Evolutionary conservation across 2,113 vertebrate genomes (phyloP), one percentile per base, ranked within the genome.

Genomic region (Corydoras sp.): DNA sequence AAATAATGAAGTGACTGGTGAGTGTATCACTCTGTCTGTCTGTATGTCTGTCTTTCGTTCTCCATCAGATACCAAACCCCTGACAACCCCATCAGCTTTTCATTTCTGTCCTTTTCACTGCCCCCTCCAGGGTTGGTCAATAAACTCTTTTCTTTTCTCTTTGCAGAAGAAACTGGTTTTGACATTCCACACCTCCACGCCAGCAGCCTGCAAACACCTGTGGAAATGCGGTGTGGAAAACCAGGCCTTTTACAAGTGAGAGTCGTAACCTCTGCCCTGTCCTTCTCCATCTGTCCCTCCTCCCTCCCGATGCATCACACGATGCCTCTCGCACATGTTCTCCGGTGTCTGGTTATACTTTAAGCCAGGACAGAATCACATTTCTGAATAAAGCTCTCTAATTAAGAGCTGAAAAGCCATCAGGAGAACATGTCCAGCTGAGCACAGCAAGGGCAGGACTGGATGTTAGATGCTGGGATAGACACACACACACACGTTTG

Each of bases 151-250:
- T 56, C 31, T 35, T 70, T 78, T 85, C 77, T 77, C 76, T 84
- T 66, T 80, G 81, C 87, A 98, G 97, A 99, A 96, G 88, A 99
- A 98, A 85, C 90, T 92, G 73, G 88, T 97, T 80, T 86, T 98
- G 87, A 94, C 94, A 60, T 99, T 96, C 85, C 96, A 99, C 90
- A 98, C 95, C 63, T 95, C 94, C 62, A 98, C 97, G 77, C 97
- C 97, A 84, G 95, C 95, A 81, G 97, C 97, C 69, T 99, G 97
- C 85, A 98, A 99, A 80, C 97, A 99, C 83, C 91, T 99, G 74
- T 99, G 96, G 97, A 98, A 98, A 81, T 98, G 96, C 69, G 96
- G 94, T 6, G 95, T 97, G 81, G 96, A 99, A 86, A 98, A 98
- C 84, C 96, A 99, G 82, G 95, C 95, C 74, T 99, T 99, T 91